Conservation (phyloP, 2,888 invertebrate species). For the Marronus borbonicus region DNA sequence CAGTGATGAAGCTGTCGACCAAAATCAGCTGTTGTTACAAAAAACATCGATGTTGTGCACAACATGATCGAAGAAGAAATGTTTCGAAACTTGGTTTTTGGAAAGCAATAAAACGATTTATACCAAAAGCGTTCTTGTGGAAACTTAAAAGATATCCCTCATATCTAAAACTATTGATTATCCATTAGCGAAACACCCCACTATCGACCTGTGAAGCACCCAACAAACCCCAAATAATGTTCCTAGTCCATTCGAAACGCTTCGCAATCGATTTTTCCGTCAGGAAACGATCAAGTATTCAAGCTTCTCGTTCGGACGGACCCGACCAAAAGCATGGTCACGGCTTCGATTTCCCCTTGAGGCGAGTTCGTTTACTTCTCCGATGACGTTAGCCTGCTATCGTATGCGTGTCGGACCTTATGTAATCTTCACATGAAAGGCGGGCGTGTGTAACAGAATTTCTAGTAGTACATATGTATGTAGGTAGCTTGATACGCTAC, state of each 20-base stretch:
- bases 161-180: neutral
- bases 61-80: too few species aligned
- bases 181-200: neutral
- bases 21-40: too few species aligned
- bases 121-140: too few species aligned
- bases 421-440: conserved; percentile 35
- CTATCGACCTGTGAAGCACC: too few species aligned
- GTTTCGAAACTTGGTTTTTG: too few species aligned
- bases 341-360: conserved; percentile 67
- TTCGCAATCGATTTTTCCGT: conserved; percentile 53
- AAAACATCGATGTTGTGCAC: too few species aligned
- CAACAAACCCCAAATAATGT: conserved; percentile 5
- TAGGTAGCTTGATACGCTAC: neutral
- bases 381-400: conserved; percentile 24
- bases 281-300: conserved; percentile 60
- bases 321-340: conserved; percentile 64
- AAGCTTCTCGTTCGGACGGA: conserved; percentile 56
- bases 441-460: neutral
- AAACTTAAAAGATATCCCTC: too few species aligned
- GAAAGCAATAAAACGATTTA: too few species aligned
- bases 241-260: conserved; percentile 48
- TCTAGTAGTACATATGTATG: conserved; percentile 3
- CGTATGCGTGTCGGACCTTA: conserved; percentile 7
- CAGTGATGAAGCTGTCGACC: too few species aligned
- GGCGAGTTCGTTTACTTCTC: conserved; percentile 65